Conservation (phyloP, 2,113 vertebrate species). For the Gopherus flavomarginatus region DNA sequence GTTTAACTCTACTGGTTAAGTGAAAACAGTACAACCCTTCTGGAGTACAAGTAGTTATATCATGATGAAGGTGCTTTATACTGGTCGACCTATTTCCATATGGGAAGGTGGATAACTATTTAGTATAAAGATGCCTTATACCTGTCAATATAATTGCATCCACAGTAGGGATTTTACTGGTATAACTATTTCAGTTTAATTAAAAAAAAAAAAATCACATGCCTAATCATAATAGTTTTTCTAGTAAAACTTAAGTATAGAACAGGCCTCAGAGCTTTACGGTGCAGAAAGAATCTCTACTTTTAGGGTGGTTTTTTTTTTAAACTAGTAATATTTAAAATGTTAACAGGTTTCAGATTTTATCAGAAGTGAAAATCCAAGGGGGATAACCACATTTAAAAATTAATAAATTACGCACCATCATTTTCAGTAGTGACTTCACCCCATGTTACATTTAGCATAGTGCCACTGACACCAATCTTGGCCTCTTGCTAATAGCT, state of each 20-base stretch:
- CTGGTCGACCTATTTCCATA: too few species aligned
- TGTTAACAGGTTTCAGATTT: neutral
- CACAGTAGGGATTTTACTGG: neutral
- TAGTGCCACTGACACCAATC: neutral
- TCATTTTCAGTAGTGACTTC: neutral
- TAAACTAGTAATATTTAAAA: neutral
- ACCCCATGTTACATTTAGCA: neutral
- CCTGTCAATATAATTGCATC: neutral
- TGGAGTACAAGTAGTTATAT: rapidly evolving
- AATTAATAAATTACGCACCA: slow-evolving; percentile 28
- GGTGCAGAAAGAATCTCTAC: neutral
- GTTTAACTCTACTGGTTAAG: neutral
- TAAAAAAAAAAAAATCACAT: neutral
- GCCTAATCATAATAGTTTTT: neutral
- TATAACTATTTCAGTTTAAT: neutral
- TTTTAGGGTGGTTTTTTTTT: neutral
- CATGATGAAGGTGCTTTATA: neutral
- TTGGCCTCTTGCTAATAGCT: neutral
- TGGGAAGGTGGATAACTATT: neutral
- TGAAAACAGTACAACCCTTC: neutral
- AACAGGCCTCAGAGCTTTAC: neutral
- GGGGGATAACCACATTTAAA: neutral
- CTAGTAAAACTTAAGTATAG: rapidly evolving
- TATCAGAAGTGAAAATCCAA: neutral
- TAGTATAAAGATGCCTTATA: neutral